Evolutionary conservation across 2,888 invertebrate genomes (phyloP), one percentile per base, ranked within the genome.

Genomic region (Galeopsomyia nigrocyanea): DNA sequence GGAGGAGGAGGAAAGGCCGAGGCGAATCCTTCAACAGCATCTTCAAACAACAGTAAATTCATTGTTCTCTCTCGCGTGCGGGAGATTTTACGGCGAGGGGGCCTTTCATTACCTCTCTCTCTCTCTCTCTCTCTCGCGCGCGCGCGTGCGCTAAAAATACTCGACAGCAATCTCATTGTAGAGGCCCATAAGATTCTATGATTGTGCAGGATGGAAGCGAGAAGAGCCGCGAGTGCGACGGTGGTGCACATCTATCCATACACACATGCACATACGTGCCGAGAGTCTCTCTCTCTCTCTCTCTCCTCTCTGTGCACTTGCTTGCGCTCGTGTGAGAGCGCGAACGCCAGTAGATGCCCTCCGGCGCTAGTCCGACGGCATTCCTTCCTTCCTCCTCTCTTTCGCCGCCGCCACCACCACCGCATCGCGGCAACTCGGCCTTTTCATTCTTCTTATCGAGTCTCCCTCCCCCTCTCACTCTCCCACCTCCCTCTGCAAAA

Each of bases 291-390:
- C 31, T 7, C 31, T 31, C 31, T 31, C 7, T 31, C n/a, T n/a
- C n/a, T n/a, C n/a, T n/a, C n/a, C n/a, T n/a, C 39, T 39, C 39
- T 39, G 39, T 39, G 39, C 39, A 39, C 39, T 39, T 21, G 46
- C 14, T 16, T 31, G 49, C 31, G 16, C 21, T 22, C 31, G 66
- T 47, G 53, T 22, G 68, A 47, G 53, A 16, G 39, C 17, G 61
- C 67, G 53, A 49, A 46, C 71, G 62, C 50, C 80, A 76, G 77
- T 78, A 77, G 78, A 78, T 83, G 82, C 84, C 85, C 83, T 81
- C 81, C 79, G 82, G 86, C 84, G 86, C 86, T 86, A 84, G 86
- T 85, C 83, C 85, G 84, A 86, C 86, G 85, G 86, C 86, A 86
- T 86, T 86, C 86, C 85, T 84, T 82, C 82, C 80, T 81, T 78